Conservation (phyloP, 2,797 vertebrate species). For the Poecile montanus region DNA sequence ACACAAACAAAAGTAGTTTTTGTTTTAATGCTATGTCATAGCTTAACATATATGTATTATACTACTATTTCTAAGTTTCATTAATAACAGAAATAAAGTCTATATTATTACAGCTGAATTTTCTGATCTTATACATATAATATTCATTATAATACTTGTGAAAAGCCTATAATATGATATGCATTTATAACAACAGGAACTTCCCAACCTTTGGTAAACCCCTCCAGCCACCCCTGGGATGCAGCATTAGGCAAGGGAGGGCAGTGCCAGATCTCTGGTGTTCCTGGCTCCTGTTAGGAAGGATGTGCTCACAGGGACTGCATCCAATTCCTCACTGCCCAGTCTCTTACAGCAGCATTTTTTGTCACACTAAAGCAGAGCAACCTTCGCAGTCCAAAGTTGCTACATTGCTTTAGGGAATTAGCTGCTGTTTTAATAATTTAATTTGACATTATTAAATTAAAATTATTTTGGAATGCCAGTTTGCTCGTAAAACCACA, state of each 20-base stretch:
- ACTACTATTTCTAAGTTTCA: too few species aligned
- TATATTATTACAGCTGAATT: too few species aligned
- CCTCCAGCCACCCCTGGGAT: accelerated
- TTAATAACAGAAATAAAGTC: too few species aligned
- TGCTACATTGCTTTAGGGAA: background rate
- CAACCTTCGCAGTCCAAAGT: background rate
- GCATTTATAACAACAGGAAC: background rate
- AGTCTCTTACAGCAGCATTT: background rate
- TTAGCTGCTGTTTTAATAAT: background rate
- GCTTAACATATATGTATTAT: too few species aligned
- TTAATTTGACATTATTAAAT: background rate
- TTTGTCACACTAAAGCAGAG: background rate
- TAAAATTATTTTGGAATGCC: background rate
- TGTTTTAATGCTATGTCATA: too few species aligned
- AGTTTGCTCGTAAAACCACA: background rate
- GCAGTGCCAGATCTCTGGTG: background rate
- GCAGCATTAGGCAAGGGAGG: background rate
- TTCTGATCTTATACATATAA: too few species aligned
- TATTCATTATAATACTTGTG: too few species aligned
- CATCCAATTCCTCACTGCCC: background rate
- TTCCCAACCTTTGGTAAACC: background rate
- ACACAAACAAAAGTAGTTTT: too few species aligned
- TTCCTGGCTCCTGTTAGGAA: background rate
- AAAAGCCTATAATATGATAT: too few species aligned
- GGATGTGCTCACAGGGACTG: background rate